Evolutionary conservation across 1,140 invertebrate species (phyloP).

Genomic region (Drosophila suzukii): DNA sequence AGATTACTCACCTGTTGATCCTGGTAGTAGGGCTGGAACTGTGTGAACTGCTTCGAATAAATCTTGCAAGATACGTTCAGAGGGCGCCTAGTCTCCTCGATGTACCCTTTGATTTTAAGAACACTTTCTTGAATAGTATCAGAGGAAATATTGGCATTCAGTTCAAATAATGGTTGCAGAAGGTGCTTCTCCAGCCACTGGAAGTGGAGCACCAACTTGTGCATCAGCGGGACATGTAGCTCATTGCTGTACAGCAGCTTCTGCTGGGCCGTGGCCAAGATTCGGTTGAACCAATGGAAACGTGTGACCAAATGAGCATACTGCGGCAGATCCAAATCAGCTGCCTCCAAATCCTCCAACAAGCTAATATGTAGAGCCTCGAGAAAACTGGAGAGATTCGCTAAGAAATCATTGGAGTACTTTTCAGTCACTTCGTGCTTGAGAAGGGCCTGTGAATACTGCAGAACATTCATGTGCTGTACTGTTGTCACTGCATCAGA

Average conservation of each 20-base stretch:
- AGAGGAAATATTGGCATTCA: slow-evolving; percentile 5
- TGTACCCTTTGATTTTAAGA: slow-evolving; percentile 45
- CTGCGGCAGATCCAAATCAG: slow-evolving; percentile 30
- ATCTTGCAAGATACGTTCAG: slow-evolving; percentile 70
- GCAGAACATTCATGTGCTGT: slow-evolving; percentile 51
- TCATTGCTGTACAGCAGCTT: slow-evolving; percentile 64
- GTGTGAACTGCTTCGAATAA: slow-evolving; percentile 70
- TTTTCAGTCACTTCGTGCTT: slow-evolving; percentile 49
- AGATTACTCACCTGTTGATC: slow-evolving; percentile 63
- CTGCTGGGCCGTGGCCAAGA: slow-evolving; percentile 50
- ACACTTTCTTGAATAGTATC: background rate
- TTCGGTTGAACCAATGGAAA: slow-evolving; percentile 73
- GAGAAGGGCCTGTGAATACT: slow-evolving; percentile 75
- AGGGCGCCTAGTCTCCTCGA: slow-evolving; percentile 60
- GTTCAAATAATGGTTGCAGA: slow-evolving; percentile 16
- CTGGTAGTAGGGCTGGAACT: slow-evolving; percentile 73
- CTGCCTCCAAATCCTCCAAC: slow-evolving; percentile 24
- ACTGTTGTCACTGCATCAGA: slow-evolving; percentile 11
- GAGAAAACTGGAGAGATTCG: slow-evolving; percentile 49
- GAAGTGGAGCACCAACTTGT: slow-evolving; percentile 80
- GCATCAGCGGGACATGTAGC: slow-evolving; percentile 63
- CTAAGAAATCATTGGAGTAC: slow-evolving; percentile 65
- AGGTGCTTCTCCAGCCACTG: slow-evolving; percentile 80
- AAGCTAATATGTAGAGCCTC: slow-evolving; percentile 30
- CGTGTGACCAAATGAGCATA: slow-evolving; percentile 55